Percentiles rank a stretch among this genome's conserved stretches.
Conservation (phyloP, 2,113 vertebrate genomes). For the Engystomops pustulosus region DNA sequence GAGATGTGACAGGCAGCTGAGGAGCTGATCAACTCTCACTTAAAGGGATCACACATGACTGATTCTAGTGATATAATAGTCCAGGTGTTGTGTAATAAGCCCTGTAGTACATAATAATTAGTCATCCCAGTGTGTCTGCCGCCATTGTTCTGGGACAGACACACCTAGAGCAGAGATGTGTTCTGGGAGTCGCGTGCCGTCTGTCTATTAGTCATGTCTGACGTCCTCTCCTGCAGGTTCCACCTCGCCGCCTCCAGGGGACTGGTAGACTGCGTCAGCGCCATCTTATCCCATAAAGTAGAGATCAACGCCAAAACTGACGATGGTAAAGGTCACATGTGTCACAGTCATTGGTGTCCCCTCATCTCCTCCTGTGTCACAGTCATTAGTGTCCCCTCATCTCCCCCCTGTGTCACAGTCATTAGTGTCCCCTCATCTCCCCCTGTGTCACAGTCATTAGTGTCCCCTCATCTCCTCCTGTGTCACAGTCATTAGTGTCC, state of each 20-base stretch:
- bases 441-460: too few species aligned
- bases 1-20: not conserved
- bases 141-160: too few species aligned
- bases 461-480: too few species aligned
- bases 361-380: not conserved
- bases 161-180: too few species aligned
- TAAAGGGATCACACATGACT: too few species aligned
- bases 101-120: too few species aligned
- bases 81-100: too few species aligned
- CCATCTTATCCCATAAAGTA: conserved; percentile 70
- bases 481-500: not conserved
- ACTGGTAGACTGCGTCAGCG: conserved; percentile 72
- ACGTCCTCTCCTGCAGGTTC: conserved; percentile 65
- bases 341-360: not conserved
- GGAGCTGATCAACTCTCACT: too few species aligned
- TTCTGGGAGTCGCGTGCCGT: too few species aligned
- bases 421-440: not conserved
- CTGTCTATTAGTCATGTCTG: too few species aligned
- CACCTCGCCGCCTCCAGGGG: conserved; percentile 74
- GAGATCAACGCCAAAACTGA: conserved; percentile 70
- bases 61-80: too few species aligned
- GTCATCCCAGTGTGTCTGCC: too few species aligned
- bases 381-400: not conserved
- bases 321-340: conserved; percentile 65
- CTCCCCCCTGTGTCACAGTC: not conserved